Conservation (phyloP, 2,888 invertebrate species). For the Dynastes tityus region DNA sequence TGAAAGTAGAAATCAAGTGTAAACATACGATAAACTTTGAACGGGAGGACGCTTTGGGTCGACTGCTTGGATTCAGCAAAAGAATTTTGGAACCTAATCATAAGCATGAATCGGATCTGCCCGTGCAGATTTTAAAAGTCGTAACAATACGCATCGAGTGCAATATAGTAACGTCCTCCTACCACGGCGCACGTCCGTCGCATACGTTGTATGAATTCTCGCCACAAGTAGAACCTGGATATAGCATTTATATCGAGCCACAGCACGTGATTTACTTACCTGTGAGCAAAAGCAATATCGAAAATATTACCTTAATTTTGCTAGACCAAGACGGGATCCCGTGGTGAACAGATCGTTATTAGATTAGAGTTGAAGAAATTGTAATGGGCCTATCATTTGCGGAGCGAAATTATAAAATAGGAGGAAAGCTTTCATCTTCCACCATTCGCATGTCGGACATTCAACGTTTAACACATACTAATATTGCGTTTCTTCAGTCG, state of each 20-base stretch:
- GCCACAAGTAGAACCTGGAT: conserved; percentile 62
- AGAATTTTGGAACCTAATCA: conserved; percentile 35
- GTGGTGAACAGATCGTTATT: conserved; percentile 58
- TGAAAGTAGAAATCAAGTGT: conserved; percentile 55
- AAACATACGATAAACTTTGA: conserved; percentile 45
- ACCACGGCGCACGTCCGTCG: conserved; percentile 57
- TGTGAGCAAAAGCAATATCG: conserved; percentile 32
- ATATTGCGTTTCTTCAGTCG: conserved; percentile 18
- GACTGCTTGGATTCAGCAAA: conserved; percentile 47
- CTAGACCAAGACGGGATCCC: conserved; percentile 57
- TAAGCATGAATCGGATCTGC: conserved; percentile 47
- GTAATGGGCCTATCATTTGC: conserved; percentile 17
- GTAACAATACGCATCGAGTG: conserved; percentile 49
- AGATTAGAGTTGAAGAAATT: conserved; percentile 59
- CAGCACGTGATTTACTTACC: conserved; percentile 56
- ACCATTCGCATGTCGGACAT: conserved; percentile 50
- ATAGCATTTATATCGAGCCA: conserved; percentile 64
- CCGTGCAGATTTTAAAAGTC: conserved; percentile 52
- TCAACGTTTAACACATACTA: conserved; percentile 23
- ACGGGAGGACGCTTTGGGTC: neutral
- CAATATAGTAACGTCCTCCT: conserved; percentile 57
- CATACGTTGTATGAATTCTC: conserved; percentile 62
- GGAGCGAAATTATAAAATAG: neutral
- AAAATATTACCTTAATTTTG: conserved; percentile 46
- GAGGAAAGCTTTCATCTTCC: too few relatives aligned